Base-by-base conservation (phyloP, 1,140 invertebrate genomes). In the Pogonomyrmex barbatus region DNA sequence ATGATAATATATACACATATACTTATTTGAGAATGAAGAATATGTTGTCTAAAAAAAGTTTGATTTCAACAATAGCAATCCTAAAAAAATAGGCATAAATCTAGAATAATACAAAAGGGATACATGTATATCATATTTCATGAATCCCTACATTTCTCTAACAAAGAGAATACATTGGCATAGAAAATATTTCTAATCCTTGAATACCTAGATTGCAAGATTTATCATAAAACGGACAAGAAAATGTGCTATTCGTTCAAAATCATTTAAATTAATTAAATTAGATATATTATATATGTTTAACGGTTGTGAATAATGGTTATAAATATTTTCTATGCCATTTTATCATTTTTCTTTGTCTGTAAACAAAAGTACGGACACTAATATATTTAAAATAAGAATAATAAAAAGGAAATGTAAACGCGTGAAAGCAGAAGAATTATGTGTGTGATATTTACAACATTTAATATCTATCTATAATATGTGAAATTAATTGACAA, bases 381-480 rank as follows among this genome's bases (percentile, higher is more conserved):
- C 9, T 67, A 17, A 54, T 36, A 52, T 5, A 1, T 54, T 71
- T 71, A 71, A 71, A 45, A 75, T 75, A 17, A 75, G 2, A 12
- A n/a, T 1, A 30, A 58, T 75, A 75, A 39, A 75, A 75, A 75
- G 58, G 56, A 75, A 14, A 5, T 75, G 24, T 75, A 75, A 2
- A 30, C 0, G 10, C n/a, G 12, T 30, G 33, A 50, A 58, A 60
- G 71, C 4, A 14, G 12, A 60, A 76, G 36, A 60, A 39, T 39
- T 10, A 52, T 2, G 24, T 24, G 24, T 24, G 24, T 24, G n/a
- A 68, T 76, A 76, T 60, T 42, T 60, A 76, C 54, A 76, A 76
- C 4, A 75, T 60, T 58, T 39, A 24, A 60, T 58, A 60, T 60
- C 24, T 76, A 42, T 30, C 8, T 39, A 70, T 5, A 42, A 8